phyloP scores from a whole-genome alignment of 1,140 invertebrate genomes.

The Glossosoma conforme region DNA sequence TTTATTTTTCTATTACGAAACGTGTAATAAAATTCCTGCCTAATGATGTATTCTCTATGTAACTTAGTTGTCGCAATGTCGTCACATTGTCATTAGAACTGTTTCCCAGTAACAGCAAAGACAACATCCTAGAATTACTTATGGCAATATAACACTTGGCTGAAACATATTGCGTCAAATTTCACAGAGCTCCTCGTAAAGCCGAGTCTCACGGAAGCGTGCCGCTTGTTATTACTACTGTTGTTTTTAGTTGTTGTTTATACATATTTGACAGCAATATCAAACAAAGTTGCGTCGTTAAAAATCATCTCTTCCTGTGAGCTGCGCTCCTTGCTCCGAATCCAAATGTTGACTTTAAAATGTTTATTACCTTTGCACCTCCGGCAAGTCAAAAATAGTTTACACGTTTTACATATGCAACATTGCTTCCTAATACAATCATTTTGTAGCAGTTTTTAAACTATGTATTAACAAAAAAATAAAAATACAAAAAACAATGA shows the following conservation, averaged over 20 bases:
- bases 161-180: slow-evolving; percentile 18
- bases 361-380: background rate
- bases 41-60: too few species aligned
- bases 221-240: slow-evolving; percentile 5
- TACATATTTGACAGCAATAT: slow-evolving; percentile 9
- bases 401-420: background rate
- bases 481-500: too few species aligned
- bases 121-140: background rate
- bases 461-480: background rate
- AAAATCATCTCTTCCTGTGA: slow-evolving; percentile 12
- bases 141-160: background rate
- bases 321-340: slow-evolving; percentile 2
- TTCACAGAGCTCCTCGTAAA: slow-evolving; percentile 14
- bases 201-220: slow-evolving; percentile 8
- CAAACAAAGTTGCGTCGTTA: slow-evolving; percentile 10
- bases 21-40: too few species aligned
- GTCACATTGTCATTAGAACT: too few species aligned
- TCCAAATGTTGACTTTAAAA: background rate
- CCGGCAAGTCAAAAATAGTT: background rate
- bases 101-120: too few species aligned
- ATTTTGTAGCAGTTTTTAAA: background rate
- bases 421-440: background rate
- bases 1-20: too few species aligned
- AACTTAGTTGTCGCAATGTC: too few species aligned
- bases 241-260: slow-evolving; percentile 16